phyloP scores from a whole-genome alignment of 2,113 vertebrate genomes.

The Chlamydotis undulata region DNA sequence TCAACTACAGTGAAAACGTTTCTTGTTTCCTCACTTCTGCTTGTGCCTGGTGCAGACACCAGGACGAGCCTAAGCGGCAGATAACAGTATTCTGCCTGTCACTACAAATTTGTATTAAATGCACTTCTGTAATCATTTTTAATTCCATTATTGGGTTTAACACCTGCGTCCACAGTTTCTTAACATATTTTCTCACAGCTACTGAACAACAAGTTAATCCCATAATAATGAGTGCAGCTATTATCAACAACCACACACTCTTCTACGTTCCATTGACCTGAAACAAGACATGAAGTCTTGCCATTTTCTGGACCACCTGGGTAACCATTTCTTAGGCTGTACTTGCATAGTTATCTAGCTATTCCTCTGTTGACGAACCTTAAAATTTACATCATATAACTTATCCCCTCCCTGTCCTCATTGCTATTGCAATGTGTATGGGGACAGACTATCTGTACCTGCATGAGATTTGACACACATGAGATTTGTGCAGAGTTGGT shows the following conservation, averaged over 20 bases:
- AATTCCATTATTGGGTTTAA: background rate
- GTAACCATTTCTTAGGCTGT: background rate
- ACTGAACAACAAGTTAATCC: background rate
- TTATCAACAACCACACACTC: background rate
- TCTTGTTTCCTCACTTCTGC: background rate
- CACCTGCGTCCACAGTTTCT: background rate
- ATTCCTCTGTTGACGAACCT: background rate
- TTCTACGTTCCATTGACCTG: background rate
- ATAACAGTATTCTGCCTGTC: background rate
- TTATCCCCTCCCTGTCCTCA: background rate
- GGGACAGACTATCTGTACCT: background rate
- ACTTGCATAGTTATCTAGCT: background rate
- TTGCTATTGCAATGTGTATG: background rate
- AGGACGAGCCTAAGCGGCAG: background rate
- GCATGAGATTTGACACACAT: rapidly evolving
- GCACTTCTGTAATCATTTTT: background rate
- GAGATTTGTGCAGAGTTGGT: background rate
- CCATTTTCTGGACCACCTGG: background rate
- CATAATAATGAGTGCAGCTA: background rate
- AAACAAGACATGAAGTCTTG: background rate
- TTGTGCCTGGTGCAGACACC: background rate
- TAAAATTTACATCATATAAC: background rate
- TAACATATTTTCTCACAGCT: background rate
- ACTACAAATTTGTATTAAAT: background rate
- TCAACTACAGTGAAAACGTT: background rate